These are phyloP conservation scores for Crotalus tigris DNA, from an alignment of 2,113 vertebrate genomes.

Conservation along the genomic window DNA sequence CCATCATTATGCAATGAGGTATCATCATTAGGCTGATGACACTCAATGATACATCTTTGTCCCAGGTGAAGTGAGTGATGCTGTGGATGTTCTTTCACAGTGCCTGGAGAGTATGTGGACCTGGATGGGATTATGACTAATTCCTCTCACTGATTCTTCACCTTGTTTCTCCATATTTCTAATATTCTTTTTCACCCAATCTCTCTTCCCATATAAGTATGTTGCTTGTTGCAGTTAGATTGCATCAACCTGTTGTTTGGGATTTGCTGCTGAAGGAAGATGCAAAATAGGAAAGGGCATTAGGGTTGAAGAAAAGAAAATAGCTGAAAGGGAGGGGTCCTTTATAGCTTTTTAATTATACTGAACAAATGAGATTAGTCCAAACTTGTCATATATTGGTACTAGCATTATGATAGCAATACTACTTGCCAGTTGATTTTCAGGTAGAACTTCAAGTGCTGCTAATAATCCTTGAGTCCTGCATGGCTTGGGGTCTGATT, in stretches of 20 bases:
- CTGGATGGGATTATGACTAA: not conserved
- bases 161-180: not conserved
- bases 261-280: not conserved
- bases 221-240: not conserved
- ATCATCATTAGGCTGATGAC: not conserved
- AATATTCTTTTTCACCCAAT: not conserved
- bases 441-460: not conserved
- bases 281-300: not conserved
- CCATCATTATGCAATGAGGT: not conserved
- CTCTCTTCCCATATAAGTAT: not conserved
- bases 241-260: not conserved
- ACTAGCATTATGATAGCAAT: not conserved
- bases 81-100: not conserved
- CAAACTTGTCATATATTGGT: not conserved
- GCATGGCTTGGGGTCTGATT: not conserved
- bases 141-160: not conserved
- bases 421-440: not conserved
- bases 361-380: not conserved
- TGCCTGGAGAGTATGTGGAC: not conserved
- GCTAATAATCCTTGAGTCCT: not conserved
- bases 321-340: not conserved
- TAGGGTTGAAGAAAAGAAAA: not conserved
- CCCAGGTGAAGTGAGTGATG: not conserved
- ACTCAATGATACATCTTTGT: not conserved
- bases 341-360: not conserved